These are phyloP conservation scores for Aphelenchoides avenae DNA, from an alignment of 1,140 invertebrate species.

Conservation along the genomic window DNA sequence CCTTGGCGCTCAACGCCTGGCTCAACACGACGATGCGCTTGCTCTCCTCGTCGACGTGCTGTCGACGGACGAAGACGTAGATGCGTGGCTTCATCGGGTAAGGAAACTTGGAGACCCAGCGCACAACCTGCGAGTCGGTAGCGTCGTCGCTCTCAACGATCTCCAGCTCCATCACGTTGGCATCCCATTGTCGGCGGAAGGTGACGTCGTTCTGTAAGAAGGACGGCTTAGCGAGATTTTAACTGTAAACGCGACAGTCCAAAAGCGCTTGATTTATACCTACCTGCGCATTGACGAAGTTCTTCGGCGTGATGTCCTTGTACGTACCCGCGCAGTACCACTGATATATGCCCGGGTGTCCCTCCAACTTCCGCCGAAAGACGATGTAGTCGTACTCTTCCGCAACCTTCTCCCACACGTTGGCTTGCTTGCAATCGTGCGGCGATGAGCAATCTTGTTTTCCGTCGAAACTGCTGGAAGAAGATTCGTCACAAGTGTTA, in stretches of 20 bases:
- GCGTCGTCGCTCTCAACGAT: slow-evolving; percentile 35
- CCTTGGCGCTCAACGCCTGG: slow-evolving; percentile 22
- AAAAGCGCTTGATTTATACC: no score
- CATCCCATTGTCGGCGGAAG: slow-evolving; percentile 50
- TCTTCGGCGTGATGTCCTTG: slow-evolving; percentile 31
- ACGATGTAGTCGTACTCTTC: no score
- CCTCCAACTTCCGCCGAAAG: slow-evolving; percentile 11
- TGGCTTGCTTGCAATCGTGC: no score
- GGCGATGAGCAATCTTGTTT: no score
- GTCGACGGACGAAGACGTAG: slow-evolving; percentile 38
- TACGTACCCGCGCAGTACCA: slow-evolving; percentile 38
- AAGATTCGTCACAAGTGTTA: no score
- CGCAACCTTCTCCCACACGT: no score
- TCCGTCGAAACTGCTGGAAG: no score
- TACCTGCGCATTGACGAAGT: slow-evolving; percentile 38
- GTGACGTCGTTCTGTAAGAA: slow-evolving; percentile 40
- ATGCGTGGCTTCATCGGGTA: slow-evolving; percentile 48
- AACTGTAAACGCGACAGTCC: no score
- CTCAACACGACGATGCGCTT: slow-evolving; percentile 36
- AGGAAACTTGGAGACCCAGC: slow-evolving; percentile 37
- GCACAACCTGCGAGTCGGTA: slow-evolving; percentile 16
- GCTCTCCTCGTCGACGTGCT: slow-evolving; percentile 27
- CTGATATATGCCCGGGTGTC: slow-evolving; percentile 32
- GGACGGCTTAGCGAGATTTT: neutral
- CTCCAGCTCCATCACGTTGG: slow-evolving; percentile 48